phyloP scores from a whole-genome alignment of 1,140 invertebrate species.

The Pogonomyrmex barbatus region DNA sequence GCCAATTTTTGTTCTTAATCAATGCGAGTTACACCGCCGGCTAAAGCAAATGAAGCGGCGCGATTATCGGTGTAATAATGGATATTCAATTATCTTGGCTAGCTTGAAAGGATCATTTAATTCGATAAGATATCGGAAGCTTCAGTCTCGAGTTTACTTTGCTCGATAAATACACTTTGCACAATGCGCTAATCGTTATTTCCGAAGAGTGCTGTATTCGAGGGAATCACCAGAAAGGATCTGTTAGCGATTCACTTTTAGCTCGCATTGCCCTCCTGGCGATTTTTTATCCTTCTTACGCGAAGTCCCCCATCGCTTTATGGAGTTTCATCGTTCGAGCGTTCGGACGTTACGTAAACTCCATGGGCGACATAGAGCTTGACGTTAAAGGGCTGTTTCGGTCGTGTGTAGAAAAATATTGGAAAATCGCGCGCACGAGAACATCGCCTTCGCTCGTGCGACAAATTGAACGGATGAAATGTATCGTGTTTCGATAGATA shows the following conservation, averaged over 20 bases:
- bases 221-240: slow-evolving; percentile 37
- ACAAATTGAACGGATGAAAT: slow-evolving; percentile 7
- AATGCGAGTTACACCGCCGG: background rate
- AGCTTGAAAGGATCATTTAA: slow-evolving; percentile 27
- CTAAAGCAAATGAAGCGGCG: background rate
- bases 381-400: slow-evolving; percentile 27
- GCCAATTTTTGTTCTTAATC: slow-evolving; percentile 3
- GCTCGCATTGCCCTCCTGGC: slow-evolving; percentile 22
- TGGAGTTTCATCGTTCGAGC: slow-evolving; percentile 41
- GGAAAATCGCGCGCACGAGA: slow-evolving; percentile 5
- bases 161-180: background rate
- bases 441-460: background rate
- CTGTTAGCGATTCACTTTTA: slow-evolving; percentile 52
- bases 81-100: background rate
- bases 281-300: slow-evolving; percentile 36
- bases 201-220: slow-evolving; percentile 44
- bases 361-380: background rate
- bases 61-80: slow-evolving; percentile 15
- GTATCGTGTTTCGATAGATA: background rate
- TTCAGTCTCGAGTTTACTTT: slow-evolving; percentile 7
- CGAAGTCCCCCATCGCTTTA: slow-evolving; percentile 45
- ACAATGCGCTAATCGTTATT: slow-evolving; percentile 1
- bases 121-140: background rate
- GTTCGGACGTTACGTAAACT: slow-evolving; percentile 19
- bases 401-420: slow-evolving; percentile 47